Base-by-base conservation (phyloP, 1,140 invertebrate species). In the Catajapyx aquilonaris region DNA sequence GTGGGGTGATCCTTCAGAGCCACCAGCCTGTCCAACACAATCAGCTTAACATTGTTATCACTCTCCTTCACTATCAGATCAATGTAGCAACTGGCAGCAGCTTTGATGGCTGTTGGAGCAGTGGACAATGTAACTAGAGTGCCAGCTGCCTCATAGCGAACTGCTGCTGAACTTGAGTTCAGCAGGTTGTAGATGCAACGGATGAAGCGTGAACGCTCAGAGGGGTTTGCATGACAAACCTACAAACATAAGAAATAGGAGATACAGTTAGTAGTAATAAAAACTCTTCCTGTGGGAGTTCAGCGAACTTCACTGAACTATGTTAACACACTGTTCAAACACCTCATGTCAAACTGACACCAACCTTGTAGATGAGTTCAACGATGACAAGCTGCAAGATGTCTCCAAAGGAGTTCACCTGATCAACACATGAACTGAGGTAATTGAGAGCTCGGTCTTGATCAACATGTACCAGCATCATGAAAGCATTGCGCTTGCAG, bases 41-140 rank as follows among this genome's bases (percentile, higher is more conserved):
- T 98, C 32, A 99, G 64, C 61, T 99, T 99, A 1, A 99, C 93
- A 66, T 99, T 99, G 59, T 99, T 99, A 55, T 99, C 95, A 58
- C 88, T 95, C 60, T 98, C 94, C 62, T 97, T 97, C 3, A 96
- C 80, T 42, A 98, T 90, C 41, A 99, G 61, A 52, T 99, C 94
- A 50, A 99, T 97, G 57, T 98, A 99, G 58, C 90, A 93, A 21
- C 76, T 79, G 10, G 93, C 93, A 19, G 93, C 94, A 20, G 91
- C 87, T 66, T 93, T 94, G 42, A 98, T 83, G 5, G 94, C 93
- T 16, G 93, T 90, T 3, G 94, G 93, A 1, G 90, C 91, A 55
- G 71, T 85, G 1, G 90, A 95, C 9, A 99, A 65, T 1, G 93
- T 98, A n/a, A 98, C 83, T n/a, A 99, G 65, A n/a, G 94, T 98